phyloP scores from a whole-genome alignment of 2,797 vertebrate species.

The Spinibarbus caldwelli region DNA sequence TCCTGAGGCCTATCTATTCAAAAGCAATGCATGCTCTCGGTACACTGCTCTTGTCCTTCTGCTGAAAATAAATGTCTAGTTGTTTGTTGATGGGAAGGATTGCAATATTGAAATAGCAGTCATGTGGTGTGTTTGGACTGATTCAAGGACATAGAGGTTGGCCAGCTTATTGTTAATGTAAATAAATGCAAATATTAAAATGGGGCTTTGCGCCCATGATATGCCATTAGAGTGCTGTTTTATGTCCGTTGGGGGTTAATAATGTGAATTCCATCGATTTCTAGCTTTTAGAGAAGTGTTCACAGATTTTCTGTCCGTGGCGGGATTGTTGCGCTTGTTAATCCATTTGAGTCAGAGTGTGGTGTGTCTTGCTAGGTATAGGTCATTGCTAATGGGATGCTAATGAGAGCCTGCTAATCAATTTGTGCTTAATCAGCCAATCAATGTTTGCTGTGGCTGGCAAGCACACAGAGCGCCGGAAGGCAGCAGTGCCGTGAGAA shows the following conservation, averaged over 20 bases:
- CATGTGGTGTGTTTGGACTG: background rate
- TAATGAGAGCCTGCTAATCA: constrained; percentile 81
- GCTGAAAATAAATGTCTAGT: constrained; percentile 5
- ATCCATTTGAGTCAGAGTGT: constrained; percentile 70
- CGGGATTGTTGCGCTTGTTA: constrained; percentile 54
- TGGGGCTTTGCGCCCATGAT: constrained; percentile 50
- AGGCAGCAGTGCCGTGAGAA: constrained; percentile 61
- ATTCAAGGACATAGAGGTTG: constrained; percentile 33
- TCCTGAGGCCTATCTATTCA: constrained; percentile 41
- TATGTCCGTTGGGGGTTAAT: constrained; percentile 60
- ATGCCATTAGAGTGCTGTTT: constrained; percentile 55
- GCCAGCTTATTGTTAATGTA: constrained; percentile 54
- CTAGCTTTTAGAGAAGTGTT: constrained; percentile 56
- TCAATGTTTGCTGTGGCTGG: constrained; percentile 65
- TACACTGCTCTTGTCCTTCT: constrained; percentile 11
- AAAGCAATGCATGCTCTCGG: constrained; percentile 12
- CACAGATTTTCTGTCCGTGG: constrained; percentile 68
- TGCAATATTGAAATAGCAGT: constrained; percentile 23
- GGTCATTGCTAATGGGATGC: constrained; percentile 81
- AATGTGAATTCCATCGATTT: constrained; percentile 60
- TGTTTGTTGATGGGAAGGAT: constrained; percentile 18
- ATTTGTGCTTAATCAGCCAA: constrained; percentile 81
- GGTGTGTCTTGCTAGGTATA: constrained; percentile 58
- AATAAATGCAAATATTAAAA: constrained; percentile 64
- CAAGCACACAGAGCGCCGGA: constrained; percentile 34